Evolutionary conservation across 2,888 invertebrate species (phyloP), one percentile per base, ranked within the genome.

Genomic region (Miltochrista miniata): DNA sequence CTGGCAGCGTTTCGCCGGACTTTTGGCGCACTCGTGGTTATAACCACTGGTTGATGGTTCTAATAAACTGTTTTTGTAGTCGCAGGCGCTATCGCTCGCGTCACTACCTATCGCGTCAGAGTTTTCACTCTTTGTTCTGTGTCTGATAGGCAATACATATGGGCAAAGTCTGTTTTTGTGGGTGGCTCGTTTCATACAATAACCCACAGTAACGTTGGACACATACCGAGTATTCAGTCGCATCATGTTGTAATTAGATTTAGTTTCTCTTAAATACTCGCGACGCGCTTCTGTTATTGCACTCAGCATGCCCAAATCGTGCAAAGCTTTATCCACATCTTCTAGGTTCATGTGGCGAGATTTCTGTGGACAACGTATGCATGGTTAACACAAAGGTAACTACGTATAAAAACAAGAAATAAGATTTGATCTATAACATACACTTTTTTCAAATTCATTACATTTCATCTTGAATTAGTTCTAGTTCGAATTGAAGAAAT

Each of bases 71-170:
- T 71, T 79, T 63, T 85, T 85, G 55, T 75, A 75, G 43, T 88
- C 86, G 72, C 74, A 79, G 49, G 73, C 74, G 61, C 54, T 75
- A 24, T 92, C 88, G 68, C 61, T 77, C 61, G 76, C 70, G 55
- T 90, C 88, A 77, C 81, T 78, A 68, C 73, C 66, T 63, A 86
- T 79, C 45, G 82, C 85, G 62, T 94, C 94, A 7, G 93, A 93
- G 77, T 94, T 94, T 73, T 93, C 94, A 74, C 94, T 94, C 81
- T 93, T 93, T 61, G 93, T 93, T 77, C 93, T 85, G 70, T 93
- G 93, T 61, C 94, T 81, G 53, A 93, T 92, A 39, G 93, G 92
- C 61, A 93, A 69, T 41, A 90, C 85, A 74, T 94, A 94, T 2
- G 94, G 94, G 72, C 93, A 93, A 59, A 93, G 92, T 72, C 94